Evolutionary conservation across 2,888 invertebrate genomes (phyloP), one percentile per base, ranked within the genome.

Genomic region (Ariolimax columbianus): DNA sequence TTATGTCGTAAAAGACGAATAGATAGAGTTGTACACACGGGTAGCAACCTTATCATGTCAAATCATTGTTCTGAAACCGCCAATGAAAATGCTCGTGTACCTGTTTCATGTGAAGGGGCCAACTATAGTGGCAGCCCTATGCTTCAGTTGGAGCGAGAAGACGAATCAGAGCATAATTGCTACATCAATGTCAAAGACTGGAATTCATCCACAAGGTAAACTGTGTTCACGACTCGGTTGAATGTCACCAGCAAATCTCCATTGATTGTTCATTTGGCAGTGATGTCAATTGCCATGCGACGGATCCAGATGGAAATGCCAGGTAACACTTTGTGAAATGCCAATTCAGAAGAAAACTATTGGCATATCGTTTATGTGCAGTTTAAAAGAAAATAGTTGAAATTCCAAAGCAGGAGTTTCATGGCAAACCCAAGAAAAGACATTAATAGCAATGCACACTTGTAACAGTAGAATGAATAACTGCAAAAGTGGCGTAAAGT

Each of bases 371-470:
- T 33, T 75, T 51, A 51, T 51, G 47, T 51, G 19, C 19, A 47
- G 33, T 36, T 33, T 43, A 43, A 7, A 4, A 75, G 51, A 75
- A 75, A 51, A 40, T 75, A 75, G n/a, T 51, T 75, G 75, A 51
- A 11, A 43, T 73, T 73, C 40, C 73, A 73, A 43, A 0, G 47
- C 43, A 47, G 73, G n/a, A n/a, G 43, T 40, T 43, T 33, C 38
- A 17, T 1, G 36, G 36, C 19, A 68, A 36, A 43, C 26, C 26
- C 30, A 70, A 33, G 40, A 70, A 11, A 17, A 11, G 38, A 7
- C 19, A 38, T 19, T 30, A 70, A 38, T 38, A 38, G 9, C n/a
- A 66, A 9, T 70, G 3, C 70, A 23, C 36, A 17, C 3, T 36
- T 70, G 38, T 6, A 38, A 38, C 70, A 40, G 17, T 70, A n/a